Evolutionary conservation across 64 coral and sea anemone genomes (phyloP).

Genomic region (Montipora efflorescens): DNA sequence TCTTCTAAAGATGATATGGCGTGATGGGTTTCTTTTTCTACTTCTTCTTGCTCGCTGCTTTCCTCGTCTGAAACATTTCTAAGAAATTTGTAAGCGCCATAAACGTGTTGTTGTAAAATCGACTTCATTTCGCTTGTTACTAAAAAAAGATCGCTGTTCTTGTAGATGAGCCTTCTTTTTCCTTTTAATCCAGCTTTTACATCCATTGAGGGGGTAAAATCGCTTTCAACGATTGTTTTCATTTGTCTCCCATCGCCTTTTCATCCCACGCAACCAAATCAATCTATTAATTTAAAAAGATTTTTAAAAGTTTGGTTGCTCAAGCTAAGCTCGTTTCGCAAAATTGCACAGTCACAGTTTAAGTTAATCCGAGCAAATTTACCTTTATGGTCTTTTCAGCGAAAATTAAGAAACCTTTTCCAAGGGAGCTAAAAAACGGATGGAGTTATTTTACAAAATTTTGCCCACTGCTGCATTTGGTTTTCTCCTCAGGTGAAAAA

Average conservation of each 20-base stretch:
- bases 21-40: constrained; percentile 27
- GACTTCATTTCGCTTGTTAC: background rate
- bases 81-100: constrained; percentile 47
- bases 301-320: background rate
- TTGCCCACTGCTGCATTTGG: background rate
- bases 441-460: background rate
- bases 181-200: constrained; percentile 6
- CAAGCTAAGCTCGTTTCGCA: background rate
- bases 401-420: no score
- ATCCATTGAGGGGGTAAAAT: constrained; percentile 1
- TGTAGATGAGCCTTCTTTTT: background rate
- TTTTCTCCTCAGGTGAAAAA: constrained; percentile 1
- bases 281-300: constrained; percentile 7
- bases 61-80: constrained; percentile 54
- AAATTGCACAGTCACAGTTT: background rate
- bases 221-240: background rate
- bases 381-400: no score
- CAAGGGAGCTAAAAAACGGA: background rate
- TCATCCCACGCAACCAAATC: constrained; percentile 18
- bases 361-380: background rate
- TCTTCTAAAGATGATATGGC: constrained; percentile 61
- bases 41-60: constrained; percentile 44
- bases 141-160: background rate
- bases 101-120: constrained; percentile 24
- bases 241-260: constrained; percentile 37